Conservation (phyloP, 1,140 invertebrate genomes). For the Solen grandis region DNA sequence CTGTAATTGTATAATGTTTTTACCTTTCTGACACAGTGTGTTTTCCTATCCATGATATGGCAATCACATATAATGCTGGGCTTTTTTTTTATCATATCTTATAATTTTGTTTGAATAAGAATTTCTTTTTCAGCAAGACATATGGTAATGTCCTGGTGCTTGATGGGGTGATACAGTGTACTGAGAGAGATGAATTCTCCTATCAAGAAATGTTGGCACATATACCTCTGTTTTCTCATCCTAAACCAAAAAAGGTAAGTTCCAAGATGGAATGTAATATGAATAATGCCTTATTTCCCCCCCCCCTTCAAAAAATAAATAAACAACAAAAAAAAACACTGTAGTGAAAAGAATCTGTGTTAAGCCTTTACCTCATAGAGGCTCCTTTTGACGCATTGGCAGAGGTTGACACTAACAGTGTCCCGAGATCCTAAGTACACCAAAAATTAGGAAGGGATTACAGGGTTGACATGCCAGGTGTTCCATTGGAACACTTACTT, state of each 20-base stretch:
- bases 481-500: too few relatives aligned
- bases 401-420: too few relatives aligned
- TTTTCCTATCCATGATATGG: too few relatives aligned
- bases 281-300: not conserved
- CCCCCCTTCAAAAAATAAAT: too few relatives aligned
- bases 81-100: too few relatives aligned
- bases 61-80: too few relatives aligned
- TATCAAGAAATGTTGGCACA: conserved; percentile 99
- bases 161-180: conserved; percentile 98
- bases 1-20: too few relatives aligned
- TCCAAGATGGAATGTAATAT: conserved; percentile 1
- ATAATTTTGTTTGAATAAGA: too few relatives aligned
- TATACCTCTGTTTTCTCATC: conserved; percentile 94
- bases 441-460: too few relatives aligned
- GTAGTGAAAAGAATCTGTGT: not conserved
- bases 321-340: not conserved
- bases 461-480: too few relatives aligned
- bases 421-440: too few relatives aligned
- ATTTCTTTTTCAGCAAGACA: conserved; percentile 86
- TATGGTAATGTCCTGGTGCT: conserved; percentile 94
- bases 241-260: conserved; percentile 92
- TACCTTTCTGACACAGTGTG: too few relatives aligned
- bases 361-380: not conserved
- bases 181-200: conserved; percentile 97
- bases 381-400: not conserved